Base-by-base conservation (phyloP, 1,140 invertebrate genomes). In the Anthonomus grandis region DNA sequence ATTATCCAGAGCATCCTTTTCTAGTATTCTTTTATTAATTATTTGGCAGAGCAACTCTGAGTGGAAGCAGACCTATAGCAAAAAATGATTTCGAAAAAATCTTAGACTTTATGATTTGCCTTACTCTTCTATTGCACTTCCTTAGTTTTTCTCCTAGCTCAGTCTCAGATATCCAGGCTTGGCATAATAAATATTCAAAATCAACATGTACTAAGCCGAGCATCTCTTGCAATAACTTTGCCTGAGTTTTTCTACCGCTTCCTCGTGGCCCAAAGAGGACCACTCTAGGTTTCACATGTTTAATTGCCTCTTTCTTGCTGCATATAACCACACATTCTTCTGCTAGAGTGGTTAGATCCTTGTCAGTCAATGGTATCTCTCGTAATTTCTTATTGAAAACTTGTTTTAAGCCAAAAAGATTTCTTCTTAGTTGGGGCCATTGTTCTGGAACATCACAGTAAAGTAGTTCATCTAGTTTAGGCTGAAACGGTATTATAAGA, bases 1-100 rank as follows among this genome's bases (percentile, higher is more conserved):
- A 34, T 74, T 70, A 27, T 77, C 74, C 12, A 83, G 64, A 62
- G 80, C 83, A 51, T 83, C 81, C 53, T 77, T 50, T 66, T 78
- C 61, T 46, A 80, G 60, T 39, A 79, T 68, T 0, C 78, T 69
- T 36, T 78, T 73, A 48, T 73, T 73, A 1, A 81, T 64, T n/a
- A 80, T 72, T 46, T 76, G 73, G 1, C 74, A 69, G 15, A 74
- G 67, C 5, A 81, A 51, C 13, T 76, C 70, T 1, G 74, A 70
- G 55, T 73, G 75, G 39, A 66, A 68, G 24, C 77, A 77, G 9
- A 70, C 70, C 53, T 63, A 27, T 5, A 38, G 6, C 6, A 31
- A 31, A 8, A 31, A 31, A n/a, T n/a, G n/a, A n/a, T n/a, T n/a
- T n/a, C n/a, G n/a, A n/a, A n/a, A n/a, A n/a, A n/a, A n/a, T n/a